Percentiles rank a stretch among this genome's conserved stretches.
These are phyloP conservation scores for Eupithecia exiguata DNA, from an alignment of 2,888 invertebrate genomes.

Conservation along the genomic window DNA sequence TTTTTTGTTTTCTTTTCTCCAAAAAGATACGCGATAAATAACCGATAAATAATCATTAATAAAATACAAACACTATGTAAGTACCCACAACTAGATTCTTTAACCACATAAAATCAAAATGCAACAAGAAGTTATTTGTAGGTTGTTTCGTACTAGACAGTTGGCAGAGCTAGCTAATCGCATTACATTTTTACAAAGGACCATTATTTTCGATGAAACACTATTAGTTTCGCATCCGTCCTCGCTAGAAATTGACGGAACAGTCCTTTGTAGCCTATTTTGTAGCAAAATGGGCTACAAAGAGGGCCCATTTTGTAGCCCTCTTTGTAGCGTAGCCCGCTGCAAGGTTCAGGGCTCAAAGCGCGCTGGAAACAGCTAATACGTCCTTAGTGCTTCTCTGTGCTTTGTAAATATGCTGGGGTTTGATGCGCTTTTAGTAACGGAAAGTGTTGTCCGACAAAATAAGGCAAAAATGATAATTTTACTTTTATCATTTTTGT, in stretches of 20 bases:
- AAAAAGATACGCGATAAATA: too few relatives aligned
- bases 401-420: slow-evolving; percentile 9
- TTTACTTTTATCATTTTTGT: too few relatives aligned
- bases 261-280: slow-evolving; percentile 16
- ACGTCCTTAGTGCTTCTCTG: slow-evolving; percentile 22
- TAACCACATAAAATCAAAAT: not conserved
- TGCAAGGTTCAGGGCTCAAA: slow-evolving; percentile 20
- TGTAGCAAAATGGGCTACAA: too few relatives aligned
- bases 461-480: not conserved
- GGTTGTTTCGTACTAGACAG: not conserved
- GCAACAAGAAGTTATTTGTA: not conserved
- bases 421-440: slow-evolving; percentile 10
- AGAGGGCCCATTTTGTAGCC: slow-evolving; percentile 18
- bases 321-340: slow-evolving; percentile 13
- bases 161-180: not conserved
- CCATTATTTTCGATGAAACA: not conserved
- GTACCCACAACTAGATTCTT: not conserved
- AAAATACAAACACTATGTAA: too few relatives aligned
- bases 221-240: slow-evolving; percentile 11
- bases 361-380: slow-evolving; percentile 26
- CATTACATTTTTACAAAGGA: not conserved
- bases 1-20: too few relatives aligned
- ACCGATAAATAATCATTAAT: too few relatives aligned
- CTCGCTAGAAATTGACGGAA: not conserved
- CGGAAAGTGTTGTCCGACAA: not conserved